Conservation (phyloP, 2,888 invertebrate genomes). For the Nymphalis c-album region DNA sequence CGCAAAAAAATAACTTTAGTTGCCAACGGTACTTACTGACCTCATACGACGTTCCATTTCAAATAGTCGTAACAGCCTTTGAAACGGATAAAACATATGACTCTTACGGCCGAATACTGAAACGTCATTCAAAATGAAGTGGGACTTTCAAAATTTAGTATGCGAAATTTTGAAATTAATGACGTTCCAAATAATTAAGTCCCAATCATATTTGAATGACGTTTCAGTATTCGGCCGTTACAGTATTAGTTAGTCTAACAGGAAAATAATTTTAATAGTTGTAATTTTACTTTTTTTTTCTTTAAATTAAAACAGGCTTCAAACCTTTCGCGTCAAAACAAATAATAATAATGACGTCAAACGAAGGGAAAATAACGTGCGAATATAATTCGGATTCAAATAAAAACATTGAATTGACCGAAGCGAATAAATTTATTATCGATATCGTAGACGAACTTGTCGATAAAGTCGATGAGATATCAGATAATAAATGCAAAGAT, state of each 20-base stretch:
- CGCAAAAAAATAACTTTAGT: too few relatives aligned
- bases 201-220: too few relatives aligned
- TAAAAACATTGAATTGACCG: constrained; percentile 31
- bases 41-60: too few relatives aligned
- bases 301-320: constrained; percentile 53
- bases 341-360: constrained; percentile 60
- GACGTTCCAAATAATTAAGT: too few relatives aligned
- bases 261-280: constrained; percentile 4
- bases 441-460: constrained; percentile 59
- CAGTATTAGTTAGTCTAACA: too few relatives aligned
- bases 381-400: constrained; percentile 35
- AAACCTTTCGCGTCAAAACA: constrained; percentile 71
- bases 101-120: too few relatives aligned
- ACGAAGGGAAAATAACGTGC: constrained; percentile 58
- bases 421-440: constrained; percentile 43
- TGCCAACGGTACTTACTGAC: too few relatives aligned
- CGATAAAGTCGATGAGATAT: constrained; percentile 56
- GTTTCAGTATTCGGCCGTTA: too few relatives aligned
- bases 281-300: constrained; percentile 8
- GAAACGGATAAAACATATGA: too few relatives aligned
- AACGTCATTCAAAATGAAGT: too few relatives aligned
- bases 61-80: neutral
- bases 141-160: too few relatives aligned
- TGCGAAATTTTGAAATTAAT: too few relatives aligned
- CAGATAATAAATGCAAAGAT: constrained; percentile 34